These are phyloP conservation scores for Zygogramma bicolorata DNA, from an alignment of 2,888 invertebrate genomes.

Conservation along the genomic window DNA sequence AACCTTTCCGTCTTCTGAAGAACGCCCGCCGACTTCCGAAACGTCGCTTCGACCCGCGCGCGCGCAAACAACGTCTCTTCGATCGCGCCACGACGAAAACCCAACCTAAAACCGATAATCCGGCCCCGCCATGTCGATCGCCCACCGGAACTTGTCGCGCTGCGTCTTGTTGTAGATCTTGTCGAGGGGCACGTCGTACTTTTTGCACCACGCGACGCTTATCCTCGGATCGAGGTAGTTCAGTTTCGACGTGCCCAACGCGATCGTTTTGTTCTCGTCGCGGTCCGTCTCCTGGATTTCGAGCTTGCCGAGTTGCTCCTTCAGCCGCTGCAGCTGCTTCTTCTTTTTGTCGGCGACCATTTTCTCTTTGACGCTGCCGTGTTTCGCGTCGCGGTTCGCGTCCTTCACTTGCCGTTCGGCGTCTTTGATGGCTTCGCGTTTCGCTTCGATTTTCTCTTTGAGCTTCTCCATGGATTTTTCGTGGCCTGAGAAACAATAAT, in stretches of 20 bases:
- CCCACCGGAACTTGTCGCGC: constrained; percentile 99
- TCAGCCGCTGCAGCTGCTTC: constrained; percentile 85
- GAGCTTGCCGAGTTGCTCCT: constrained; percentile 92
- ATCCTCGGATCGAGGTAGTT: constrained; percentile 99
- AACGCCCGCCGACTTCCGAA: neutral
- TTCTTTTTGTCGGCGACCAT: constrained; percentile 87
- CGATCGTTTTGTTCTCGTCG: constrained; percentile 99
- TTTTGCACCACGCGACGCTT: constrained; percentile 99
- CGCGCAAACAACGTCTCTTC: neutral
- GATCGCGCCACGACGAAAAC: neutral
- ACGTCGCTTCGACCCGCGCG: neutral
- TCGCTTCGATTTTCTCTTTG: constrained; percentile 92
- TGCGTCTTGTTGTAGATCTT: constrained; percentile 99
- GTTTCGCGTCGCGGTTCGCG: constrained; percentile 83
- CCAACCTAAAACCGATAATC: constrained; percentile 80
- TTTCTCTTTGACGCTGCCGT: constrained; percentile 86
- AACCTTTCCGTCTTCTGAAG: neutral
- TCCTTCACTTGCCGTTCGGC: constrained; percentile 86
- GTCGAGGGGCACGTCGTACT: constrained; percentile 94
- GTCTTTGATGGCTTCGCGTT: constrained; percentile 87
- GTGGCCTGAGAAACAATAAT: too few relatives aligned
- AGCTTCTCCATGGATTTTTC: constrained; percentile 98
- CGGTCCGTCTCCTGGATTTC: constrained; percentile 97
- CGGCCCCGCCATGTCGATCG: constrained; percentile 98
- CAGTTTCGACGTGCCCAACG: constrained; percentile 97